Evolutionary conservation across 2,113 vertebrate genomes (phyloP), one percentile per base, ranked within the genome.

Genomic region (Gavialis gangeticus): DNA sequence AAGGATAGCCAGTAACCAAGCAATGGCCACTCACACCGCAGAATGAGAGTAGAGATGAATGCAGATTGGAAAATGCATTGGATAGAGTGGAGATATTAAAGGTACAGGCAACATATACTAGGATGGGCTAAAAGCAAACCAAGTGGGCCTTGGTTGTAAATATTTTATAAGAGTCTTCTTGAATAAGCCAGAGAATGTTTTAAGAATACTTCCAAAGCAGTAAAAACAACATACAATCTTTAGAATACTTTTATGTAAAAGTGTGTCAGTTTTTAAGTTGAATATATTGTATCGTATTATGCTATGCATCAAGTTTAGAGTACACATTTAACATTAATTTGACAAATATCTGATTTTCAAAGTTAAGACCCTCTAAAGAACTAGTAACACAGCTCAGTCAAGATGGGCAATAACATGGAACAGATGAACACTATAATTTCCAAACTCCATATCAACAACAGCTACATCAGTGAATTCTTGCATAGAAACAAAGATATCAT

Each of bases 91-190:
- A 66, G 63, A 28, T n/a, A 66, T 15, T 28, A n/a, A n/a, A 15
- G 63, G 28, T 66, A 11, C 27, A 17, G 28, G 27, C 63, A 66
- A n/a, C 46, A 46, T 46, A 46, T 46, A 46, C 46, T 46, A 46
- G 46, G 46, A 46, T 46, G 6, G 46, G 46, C 46, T 46, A 46
- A 46, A 46, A 46, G 46, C 46, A 46, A 46, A 46, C 22, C 21
- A 1, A 0, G 16, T 62, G 16, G 0, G 0, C 16, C 22, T 24
- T 58, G 28, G 13, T 18, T 77, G 16, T 60, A 7, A 3, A 34
- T 30, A 56, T 12, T 82, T 28, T 1, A 3, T 12, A 11, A 10
- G 54, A 71, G 9, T 5, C 27, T 17, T 83, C 79, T 80, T 75
- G 13, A 5, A 56, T 1, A 46, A 63, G 3, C 28, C 27, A 81